These are phyloP conservation scores for Matsumurasca onukii DNA, from an alignment of 1,140 invertebrate species.

Conservation along the genomic window DNA sequence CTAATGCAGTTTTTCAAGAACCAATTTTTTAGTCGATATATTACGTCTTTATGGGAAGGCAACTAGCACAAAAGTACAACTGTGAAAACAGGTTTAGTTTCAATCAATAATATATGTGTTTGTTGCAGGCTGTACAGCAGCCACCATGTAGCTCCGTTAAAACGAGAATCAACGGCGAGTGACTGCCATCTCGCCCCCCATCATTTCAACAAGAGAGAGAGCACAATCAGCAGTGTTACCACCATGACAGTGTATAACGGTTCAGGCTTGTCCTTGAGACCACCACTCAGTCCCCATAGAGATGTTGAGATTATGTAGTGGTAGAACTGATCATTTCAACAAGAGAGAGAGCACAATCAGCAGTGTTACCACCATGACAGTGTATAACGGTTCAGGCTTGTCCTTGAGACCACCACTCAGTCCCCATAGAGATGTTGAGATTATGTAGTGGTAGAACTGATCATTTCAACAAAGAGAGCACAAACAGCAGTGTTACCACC, in stretches of 20 bases:
- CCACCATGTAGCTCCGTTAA: slow-evolving; percentile 14
- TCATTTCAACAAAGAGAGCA: neutral
- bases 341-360: slow-evolving; percentile 69
- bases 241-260: slow-evolving; percentile 58
- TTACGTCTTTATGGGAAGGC: too few species aligned
- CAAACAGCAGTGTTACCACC: neutral
- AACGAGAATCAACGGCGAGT: slow-evolving; percentile 13
- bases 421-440: slow-evolving; percentile 20
- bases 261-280: slow-evolving; percentile 3
- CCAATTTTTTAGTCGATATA: too few species aligned
- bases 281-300: slow-evolving; percentile 16
- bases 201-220: slow-evolving; percentile 61
- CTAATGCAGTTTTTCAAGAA: too few species aligned
- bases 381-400: slow-evolving; percentile 40
- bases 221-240: slow-evolving; percentile 66
- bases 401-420: slow-evolving; percentile 9
- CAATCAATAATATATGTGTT: too few species aligned
- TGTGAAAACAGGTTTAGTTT: too few species aligned
- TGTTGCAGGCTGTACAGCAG: slow-evolving; percentile 20
- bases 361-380: slow-evolving; percentile 67
- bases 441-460: neutral
- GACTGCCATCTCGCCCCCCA: neutral
- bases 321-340: slow-evolving; percentile 36
- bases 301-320: slow-evolving; percentile 10
- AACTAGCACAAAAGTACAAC: too few species aligned